Percentiles rank a stretch among this genome's conserved stretches.
Evolutionary conservation across 2,888 invertebrate genomes (phyloP).

Genomic region (Drosophila leonis): DNA sequence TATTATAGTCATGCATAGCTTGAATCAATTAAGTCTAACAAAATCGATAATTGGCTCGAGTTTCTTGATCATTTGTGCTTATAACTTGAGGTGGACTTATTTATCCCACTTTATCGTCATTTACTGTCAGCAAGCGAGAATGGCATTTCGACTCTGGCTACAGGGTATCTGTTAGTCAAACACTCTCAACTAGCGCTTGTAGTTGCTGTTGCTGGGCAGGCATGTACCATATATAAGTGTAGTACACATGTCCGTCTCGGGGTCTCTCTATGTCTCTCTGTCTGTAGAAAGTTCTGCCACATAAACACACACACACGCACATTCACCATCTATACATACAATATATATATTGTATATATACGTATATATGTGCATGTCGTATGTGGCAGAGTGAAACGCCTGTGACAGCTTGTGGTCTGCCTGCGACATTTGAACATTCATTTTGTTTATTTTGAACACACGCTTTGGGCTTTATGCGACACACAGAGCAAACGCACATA

Average conservation of each 20-base stretch:
- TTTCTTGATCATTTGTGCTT: neutral
- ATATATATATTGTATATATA: neutral
- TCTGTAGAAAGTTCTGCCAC: slow-evolving; percentile 41
- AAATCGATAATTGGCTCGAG: neutral
- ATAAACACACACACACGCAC: slow-evolving; percentile 5
- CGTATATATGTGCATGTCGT: slow-evolving; percentile 12
- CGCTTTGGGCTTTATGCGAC: slow-evolving; percentile 66
- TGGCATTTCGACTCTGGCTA: neutral
- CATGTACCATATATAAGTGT: slow-evolving; percentile 38
- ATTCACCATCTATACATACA: neutral
- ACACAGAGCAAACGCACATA: slow-evolving; percentile 46
- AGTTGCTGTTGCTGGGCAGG: slow-evolving; percentile 46
- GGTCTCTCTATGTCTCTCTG: slow-evolving; percentile 30
- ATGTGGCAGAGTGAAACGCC: slow-evolving; percentile 58
- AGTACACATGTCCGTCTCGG: slow-evolving; percentile 24
- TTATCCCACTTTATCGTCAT: neutral
- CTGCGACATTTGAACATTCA: slow-evolving; percentile 79
- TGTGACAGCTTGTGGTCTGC: slow-evolving; percentile 83
- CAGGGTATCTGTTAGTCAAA: neutral
- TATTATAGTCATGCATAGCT: too few species aligned
- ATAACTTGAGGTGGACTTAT: neutral
- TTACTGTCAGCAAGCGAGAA: neutral
- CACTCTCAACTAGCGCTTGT: neutral
- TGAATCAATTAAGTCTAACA: too few species aligned
- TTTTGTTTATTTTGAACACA: slow-evolving; percentile 76